Evolutionary conservation across 1,140 invertebrate genomes (phyloP).

Genomic region (Paramacrobiotus metropolitanus): DNA sequence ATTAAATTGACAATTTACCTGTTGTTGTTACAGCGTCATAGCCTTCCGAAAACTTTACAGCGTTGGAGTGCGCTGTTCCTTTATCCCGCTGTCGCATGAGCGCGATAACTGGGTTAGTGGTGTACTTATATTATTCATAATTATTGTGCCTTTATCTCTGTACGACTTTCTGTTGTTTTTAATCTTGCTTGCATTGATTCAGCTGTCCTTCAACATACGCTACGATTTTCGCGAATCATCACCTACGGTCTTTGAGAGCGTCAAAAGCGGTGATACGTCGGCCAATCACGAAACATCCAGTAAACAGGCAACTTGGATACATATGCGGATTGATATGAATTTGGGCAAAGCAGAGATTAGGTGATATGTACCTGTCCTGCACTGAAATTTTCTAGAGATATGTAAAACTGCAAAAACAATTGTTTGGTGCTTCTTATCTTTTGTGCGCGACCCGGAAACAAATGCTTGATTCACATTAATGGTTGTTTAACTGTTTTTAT

Average conservation of each 20-base stretch:
- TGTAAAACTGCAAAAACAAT: too few relatives aligned
- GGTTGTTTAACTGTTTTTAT: too few relatives aligned
- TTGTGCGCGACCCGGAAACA: too few relatives aligned
- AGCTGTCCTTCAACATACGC: not conserved
- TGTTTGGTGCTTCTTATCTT: too few relatives aligned
- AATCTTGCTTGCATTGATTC: not conserved
- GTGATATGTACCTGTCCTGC: too few relatives aligned
- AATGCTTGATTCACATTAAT: too few relatives aligned
- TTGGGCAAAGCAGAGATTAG: too few relatives aligned
- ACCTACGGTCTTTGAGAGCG: not conserved
- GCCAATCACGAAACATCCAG: not conserved
- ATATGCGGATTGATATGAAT: not conserved
- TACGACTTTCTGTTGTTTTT: not conserved
- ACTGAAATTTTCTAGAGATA: too few relatives aligned
- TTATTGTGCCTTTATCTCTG: too few relatives aligned
- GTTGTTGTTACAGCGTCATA: not conserved
- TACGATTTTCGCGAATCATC: not conserved
- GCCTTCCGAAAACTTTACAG: not conserved
- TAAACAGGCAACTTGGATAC: not conserved
- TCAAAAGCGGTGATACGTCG: not conserved
- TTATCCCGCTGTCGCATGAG: not conserved
- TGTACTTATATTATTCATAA: too few relatives aligned
- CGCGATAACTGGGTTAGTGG: not conserved
- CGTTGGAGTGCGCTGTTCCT: not conserved
- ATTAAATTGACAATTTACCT: too few relatives aligned